Evolutionary conservation across 2,113 vertebrate genomes (phyloP), one percentile per base, ranked within the genome.

Genomic region (Pogonocichla stellata): DNA sequence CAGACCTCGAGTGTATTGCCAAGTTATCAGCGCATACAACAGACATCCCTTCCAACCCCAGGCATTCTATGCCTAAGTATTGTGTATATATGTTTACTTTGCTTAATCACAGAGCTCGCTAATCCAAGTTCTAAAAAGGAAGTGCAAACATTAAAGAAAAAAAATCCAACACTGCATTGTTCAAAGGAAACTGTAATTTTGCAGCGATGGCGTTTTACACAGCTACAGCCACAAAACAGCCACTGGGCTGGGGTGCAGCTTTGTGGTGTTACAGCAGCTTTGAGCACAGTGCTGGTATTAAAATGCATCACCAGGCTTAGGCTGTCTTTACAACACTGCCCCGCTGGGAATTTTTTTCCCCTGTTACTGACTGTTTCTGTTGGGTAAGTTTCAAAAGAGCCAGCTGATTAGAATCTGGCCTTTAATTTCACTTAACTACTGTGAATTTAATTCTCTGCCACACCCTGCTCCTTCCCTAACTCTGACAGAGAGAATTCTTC

Each of bases 141-240:
- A 62, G 8, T 11, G 12, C 2, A 45, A 48, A 62, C 25, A 25
- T 9, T 5, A 4, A 8, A 20, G 17, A 64, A 17, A 1, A 5
- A 19, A 8, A 22, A 4, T 22, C 28, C 14, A 26, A 24, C 61
- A 22, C 7, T 0, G 0, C 22, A 10, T 31, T 2, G 6, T 29
- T 36, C 34, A 18, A 19, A 62, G 23, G 9, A 28, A 58, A 22
- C 1, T 28, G 10, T 19, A 17, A 40, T 31, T 65, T 45, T 18
- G 1, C 28, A 45, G 36, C 1, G 6, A 16, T 11, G 12, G 7
- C 0, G 0, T 42, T 48, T 36, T 6, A 15, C 36, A 36, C 40
- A 33, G 38, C 14, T 33, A 23, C 3, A 12, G 45, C 18, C 23
- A 7, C 12, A 19, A 29, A 60, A 31, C 42, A 53, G 19, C 36